These are phyloP conservation scores for Aphodius granarius DNA, from an alignment of 2,888 invertebrate species.

Conservation along the genomic window DNA sequence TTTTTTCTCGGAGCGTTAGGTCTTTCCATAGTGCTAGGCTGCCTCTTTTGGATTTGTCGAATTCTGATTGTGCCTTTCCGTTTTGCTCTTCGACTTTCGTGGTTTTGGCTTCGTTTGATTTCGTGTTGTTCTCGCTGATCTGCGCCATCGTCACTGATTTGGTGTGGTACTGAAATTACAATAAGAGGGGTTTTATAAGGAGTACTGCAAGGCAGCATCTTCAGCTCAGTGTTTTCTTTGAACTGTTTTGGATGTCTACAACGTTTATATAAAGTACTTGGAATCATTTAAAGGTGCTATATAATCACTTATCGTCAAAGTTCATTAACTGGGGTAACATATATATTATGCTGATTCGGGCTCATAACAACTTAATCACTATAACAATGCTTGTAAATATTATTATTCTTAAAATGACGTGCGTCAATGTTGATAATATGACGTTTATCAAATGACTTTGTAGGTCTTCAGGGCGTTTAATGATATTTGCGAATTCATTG, in stretches of 20 bases:
- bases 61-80: neutral
- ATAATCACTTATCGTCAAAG: no score
- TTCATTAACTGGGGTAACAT: neutral
- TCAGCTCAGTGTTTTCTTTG: no score
- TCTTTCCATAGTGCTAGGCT: constrained; percentile 21
- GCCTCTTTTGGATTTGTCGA: constrained; percentile 6
- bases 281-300: no score
- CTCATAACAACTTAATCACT: neutral
- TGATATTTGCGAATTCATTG: no score
- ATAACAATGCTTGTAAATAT: no score
- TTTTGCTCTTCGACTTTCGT: neutral
- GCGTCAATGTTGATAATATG: neutral
- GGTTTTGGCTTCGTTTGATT: neutral
- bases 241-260: no score
- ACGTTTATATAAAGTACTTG: no score
- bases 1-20: constrained; percentile 54
- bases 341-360: neutral
- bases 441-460: neutral
- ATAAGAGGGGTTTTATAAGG: no score
- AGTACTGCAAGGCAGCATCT: no score
- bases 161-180: neutral
- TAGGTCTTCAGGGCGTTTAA: neutral
- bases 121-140: constrained; percentile 17
- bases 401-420: neutral
- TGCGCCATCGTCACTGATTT: constrained; percentile 22